A percentile compares a stretch with the other conserved stretches of the same genome.
These are phyloP conservation scores for Pyralis farinalis DNA, from an alignment of 2,888 invertebrate species.

Conservation along the genomic window DNA sequence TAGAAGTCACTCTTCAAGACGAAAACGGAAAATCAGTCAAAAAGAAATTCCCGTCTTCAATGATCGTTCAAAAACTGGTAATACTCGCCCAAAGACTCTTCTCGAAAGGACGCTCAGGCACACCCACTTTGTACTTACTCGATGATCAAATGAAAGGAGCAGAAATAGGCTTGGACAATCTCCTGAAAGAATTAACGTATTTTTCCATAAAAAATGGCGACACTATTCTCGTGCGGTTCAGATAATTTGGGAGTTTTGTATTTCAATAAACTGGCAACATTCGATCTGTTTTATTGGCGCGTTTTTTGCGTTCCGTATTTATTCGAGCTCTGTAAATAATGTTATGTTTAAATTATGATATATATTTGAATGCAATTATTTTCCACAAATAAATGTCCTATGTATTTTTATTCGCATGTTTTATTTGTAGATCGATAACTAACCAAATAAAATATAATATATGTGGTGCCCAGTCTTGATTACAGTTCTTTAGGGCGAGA, in stretches of 20 bases:
- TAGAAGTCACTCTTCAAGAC: constrained; percentile 78
- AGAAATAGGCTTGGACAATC: constrained; percentile 89
- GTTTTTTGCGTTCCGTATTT: constrained; percentile 34
- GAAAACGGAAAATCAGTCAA: constrained; percentile 81
- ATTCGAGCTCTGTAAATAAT: constrained; percentile 61
- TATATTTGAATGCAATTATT: constrained; percentile 59
- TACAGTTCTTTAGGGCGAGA: too few relatives aligned
- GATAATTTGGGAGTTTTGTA: constrained; percentile 37
- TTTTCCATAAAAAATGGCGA: constrained; percentile 93
- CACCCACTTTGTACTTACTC: constrained; percentile 69
- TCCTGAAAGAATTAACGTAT: constrained; percentile 89
- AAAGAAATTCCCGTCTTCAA: constrained; percentile 88
- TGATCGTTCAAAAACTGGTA: constrained; percentile 91
- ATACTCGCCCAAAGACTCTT: constrained; percentile 90
- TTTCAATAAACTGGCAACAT: constrained; percentile 30
- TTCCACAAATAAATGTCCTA: constrained; percentile 58
- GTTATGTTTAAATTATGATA: constrained; percentile 59
- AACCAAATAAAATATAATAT: too few relatives aligned
- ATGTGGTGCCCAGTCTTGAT: too few relatives aligned
- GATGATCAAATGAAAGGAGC: constrained; percentile 82
- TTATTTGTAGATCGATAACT: constrained; percentile 28
- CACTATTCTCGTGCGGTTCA: constrained; percentile 86
- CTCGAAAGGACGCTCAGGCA: constrained; percentile 60
- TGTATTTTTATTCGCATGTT: constrained; percentile 57
- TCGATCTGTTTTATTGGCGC: constrained; percentile 28